These are phyloP conservation scores for Papilio polyxenes DNA, from an alignment of 1,140 invertebrate species.

Conservation along the genomic window DNA sequence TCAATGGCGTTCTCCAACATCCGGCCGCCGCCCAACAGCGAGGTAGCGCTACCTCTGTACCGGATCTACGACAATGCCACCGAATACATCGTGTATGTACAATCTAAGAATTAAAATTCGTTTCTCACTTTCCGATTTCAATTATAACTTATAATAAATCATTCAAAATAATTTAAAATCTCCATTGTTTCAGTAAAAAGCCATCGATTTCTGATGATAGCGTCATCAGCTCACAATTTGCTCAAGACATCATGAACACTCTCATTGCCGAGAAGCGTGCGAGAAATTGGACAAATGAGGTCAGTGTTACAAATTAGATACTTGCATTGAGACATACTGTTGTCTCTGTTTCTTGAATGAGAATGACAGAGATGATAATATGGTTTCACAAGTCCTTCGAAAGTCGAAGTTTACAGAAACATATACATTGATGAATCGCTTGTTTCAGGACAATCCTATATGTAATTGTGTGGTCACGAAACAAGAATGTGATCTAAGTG, in stretches of 20 bases:
- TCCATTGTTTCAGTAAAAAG: conserved; percentile 46
- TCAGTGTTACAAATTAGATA: conserved; percentile 42
- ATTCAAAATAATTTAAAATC: too few species aligned
- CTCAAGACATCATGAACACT: conserved; percentile 50
- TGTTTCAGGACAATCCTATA: conserved; percentile 59
- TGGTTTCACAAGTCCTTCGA: too few species aligned
- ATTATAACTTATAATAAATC: too few species aligned
- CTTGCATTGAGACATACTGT: background rate
- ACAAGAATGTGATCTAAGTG: conserved; percentile 58
- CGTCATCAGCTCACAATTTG: conserved; percentile 50
- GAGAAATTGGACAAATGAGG: conserved; percentile 59
- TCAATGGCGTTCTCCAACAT: conserved; percentile 86
- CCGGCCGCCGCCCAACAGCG: conserved; percentile 83
- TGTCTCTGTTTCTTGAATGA: background rate
- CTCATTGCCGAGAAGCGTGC: conserved; percentile 45
- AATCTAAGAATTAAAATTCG: background rate
- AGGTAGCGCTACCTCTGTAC: conserved; percentile 80
- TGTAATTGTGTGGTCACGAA: conserved; percentile 56
- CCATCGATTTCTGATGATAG: conserved; percentile 50
- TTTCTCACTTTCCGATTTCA: too few species aligned
- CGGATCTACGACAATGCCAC: conserved; percentile 81
- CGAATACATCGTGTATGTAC: conserved; percentile 78
- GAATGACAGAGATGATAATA: too few species aligned
- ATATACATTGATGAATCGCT: conserved; percentile 3
- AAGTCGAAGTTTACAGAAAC: too few species aligned